Base-by-base conservation (phyloP, 2,797 vertebrate species). In the Percopsis omiscomaycus region DNA sequence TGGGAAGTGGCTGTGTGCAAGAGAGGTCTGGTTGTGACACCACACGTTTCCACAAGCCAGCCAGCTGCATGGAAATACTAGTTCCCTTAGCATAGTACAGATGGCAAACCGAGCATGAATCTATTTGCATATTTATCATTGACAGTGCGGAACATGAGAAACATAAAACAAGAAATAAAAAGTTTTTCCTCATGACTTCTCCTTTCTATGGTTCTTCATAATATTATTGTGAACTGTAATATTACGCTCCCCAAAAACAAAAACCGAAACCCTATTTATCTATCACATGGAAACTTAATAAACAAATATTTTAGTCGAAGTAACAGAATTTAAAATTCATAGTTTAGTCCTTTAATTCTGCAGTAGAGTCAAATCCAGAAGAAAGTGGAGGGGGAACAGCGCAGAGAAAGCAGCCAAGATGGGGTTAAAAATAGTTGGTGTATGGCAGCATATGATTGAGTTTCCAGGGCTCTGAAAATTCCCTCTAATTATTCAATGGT, bases 401-500 rank as follows among this genome's bases (percentile, higher is more conserved):
- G 49, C 68, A 73, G 78, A 77, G 73, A 61, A 71, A 79, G 70
- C 75, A 74, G 70, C 61, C 86, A 84, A 89, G 75, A 86, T 90
- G 77, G 92, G 84, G 89, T 93, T 94, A 94, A 94, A 95, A 95
- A 94, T 93, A 94, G 93, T 92, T 92, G 92, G 89, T 76, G 81
- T 83, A 79, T 92, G 88, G 88, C 91, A 91, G 89, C 84, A 77
- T 80, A 93, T 95, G 94, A 95, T 93, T 89, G 92, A 92, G 91
- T 91, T 95, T 94, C 89, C 89, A 83, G 91, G 92, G 91, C 93
- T 94, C 89, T 88, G 89, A 94, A 94, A 95, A 94, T 93, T 93
- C 91, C 87, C 92, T 94, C 93, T 95, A 95, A 96, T 96, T 95
- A 98, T 96, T 96, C 93, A 93, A 92, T 12, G 71, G 89, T 91